phyloP scores from a whole-genome alignment of 2,797 vertebrate species.

The Pygocentrus nattereri region DNA sequence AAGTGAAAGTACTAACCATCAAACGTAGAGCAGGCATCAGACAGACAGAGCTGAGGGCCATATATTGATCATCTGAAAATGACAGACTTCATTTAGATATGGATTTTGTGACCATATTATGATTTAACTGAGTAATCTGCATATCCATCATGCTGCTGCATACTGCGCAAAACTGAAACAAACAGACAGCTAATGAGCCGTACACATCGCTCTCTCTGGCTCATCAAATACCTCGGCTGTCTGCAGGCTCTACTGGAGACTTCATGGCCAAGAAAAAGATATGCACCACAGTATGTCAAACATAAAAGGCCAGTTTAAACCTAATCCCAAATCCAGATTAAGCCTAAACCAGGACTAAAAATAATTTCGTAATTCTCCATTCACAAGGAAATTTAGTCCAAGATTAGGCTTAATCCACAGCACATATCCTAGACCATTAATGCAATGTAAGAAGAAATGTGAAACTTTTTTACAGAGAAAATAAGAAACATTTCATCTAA shows the following conservation, averaged over 20 bases:
- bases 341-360: not conserved
- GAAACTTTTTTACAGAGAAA: no score
- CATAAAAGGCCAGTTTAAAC: not conserved
- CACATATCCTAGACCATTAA: no score
- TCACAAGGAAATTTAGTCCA: not conserved
- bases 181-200: constrained; percentile 39
- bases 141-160: constrained; percentile 24
- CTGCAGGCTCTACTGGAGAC: constrained; percentile 1
- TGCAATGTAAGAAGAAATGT: no score
- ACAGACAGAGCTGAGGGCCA: not conserved
- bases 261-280: not conserved
- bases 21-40: not conserved
- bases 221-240: constrained; percentile 15
- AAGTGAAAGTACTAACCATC: constrained; percentile 1
- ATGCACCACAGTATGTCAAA: not conserved
- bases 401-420: not conserved
- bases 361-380: not conserved
- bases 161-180: constrained; percentile 30
- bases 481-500: no score
- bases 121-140: constrained; percentile 17
- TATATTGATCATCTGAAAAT: not conserved
- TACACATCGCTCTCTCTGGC: constrained; percentile 9
- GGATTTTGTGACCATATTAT: constrained; percentile 13
- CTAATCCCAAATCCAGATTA: not conserved
- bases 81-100: constrained; percentile 24